A percentile compares a stretch with the other conserved stretches of the same genome.
Evolutionary conservation across 2,888 invertebrate genomes (phyloP).

Genomic region (Oligia latruncula): DNA sequence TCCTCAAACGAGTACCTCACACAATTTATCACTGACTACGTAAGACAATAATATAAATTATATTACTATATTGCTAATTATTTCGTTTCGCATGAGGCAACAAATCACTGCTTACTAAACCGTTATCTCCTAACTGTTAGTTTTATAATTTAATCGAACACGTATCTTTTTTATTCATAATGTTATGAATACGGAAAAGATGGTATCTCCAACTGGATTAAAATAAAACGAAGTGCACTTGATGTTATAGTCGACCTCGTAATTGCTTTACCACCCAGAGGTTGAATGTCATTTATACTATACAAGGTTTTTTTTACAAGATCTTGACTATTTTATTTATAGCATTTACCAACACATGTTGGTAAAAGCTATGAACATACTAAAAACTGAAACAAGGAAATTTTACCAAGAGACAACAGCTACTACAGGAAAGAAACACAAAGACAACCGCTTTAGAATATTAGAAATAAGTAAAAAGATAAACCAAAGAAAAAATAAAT

Average conservation of each 20-base stretch:
- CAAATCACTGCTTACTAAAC: conserved; percentile 27
- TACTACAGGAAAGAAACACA: not conserved
- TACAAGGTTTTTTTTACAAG: not conserved
- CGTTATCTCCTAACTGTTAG: not conserved
- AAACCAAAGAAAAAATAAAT: not conserved
- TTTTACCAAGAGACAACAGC: not conserved
- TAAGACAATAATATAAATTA: conserved; percentile 38
- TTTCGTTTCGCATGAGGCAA: conserved; percentile 30
- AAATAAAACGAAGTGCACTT: not conserved
- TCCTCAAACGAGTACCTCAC: not conserved
- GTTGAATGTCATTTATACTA: not conserved
- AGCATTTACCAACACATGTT: too few species aligned
- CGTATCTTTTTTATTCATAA: conserved; percentile 49
- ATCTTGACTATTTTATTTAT: not conserved
- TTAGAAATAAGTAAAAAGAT: not conserved
- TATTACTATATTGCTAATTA: conserved; percentile 1
- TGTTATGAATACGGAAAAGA: conserved; percentile 17
- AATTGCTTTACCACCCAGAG: not conserved
- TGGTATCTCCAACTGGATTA: conserved; percentile 3
- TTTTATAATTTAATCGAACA: conserved; percentile 38
- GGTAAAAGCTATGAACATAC: too few species aligned
- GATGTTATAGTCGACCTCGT: not conserved
- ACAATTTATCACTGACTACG: not conserved
- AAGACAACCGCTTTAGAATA: not conserved
- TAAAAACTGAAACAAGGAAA: too few species aligned